Evolutionary conservation across 2,113 vertebrate species (phyloP), one percentile per base, ranked within the genome.

Genomic region (Grallaria varia): DNA sequence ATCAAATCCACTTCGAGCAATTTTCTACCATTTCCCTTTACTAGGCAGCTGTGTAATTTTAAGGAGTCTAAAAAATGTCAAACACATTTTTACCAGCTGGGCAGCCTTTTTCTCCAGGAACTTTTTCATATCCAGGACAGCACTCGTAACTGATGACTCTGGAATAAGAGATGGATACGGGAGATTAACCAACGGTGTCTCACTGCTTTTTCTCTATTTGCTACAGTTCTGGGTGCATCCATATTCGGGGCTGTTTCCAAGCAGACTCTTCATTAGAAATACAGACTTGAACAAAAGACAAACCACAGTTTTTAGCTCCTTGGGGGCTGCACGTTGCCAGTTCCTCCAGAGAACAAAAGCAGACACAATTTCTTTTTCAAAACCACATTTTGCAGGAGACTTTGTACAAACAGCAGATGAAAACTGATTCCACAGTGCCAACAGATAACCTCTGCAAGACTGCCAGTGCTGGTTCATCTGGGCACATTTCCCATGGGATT

Each of bases 141-240:
- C 99, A 99, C 96, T 99, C 99, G 3, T 99, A 99, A 64, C 98
- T 98, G 97, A 99, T 98, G 82, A 99, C 97, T 86, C 99, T 99
- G 98, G 28, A 98, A 98, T 14, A 72, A 97, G 79, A 98, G 73
- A 95, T 28, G 72, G 76, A 96, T 24, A 89, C 0, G 0, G 35
- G 16, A 71, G 73, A 58, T 96, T 93, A 97, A 82, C 44, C 23
- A 75, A 60, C 1, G 14, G 78, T 7, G 0, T 55, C 76, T 89
- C 84, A 25, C 53, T 62, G n/a, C 28, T 89, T 77, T 77, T 63
- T 27, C 44, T 86, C 5, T 60, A 7, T 27, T 78, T 35, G 13
- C 69, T 71, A 5, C 23, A 52, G 24, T 15, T 80, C 44, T 52
- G 52, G 19, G 37, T 45, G 80, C 80, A 68, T 16, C 64, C 56